phyloP scores from a whole-genome alignment of 2,113 vertebrate species.

The Pteropus alecto region DNA sequence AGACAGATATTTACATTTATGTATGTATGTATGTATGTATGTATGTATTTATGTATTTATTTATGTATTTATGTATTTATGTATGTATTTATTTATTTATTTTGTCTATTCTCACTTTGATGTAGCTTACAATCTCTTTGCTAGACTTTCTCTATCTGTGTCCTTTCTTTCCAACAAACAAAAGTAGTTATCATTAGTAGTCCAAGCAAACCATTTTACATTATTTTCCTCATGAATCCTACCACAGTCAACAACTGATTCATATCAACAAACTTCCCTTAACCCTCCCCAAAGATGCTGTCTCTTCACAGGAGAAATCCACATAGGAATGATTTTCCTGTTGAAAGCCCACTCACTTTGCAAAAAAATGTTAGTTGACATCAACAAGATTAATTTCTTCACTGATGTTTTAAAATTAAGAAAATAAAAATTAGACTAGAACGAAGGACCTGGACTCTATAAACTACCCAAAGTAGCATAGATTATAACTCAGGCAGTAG shows the following conservation, averaged over 20 bases:
- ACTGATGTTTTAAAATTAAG: not conserved
- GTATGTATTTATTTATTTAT: too few relatives aligned
- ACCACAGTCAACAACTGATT: not conserved
- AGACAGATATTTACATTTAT: not conserved
- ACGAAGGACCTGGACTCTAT: not conserved
- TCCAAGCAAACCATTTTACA: not conserved
- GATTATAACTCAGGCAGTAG: not conserved
- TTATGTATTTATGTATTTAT: too few relatives aligned
- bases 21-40: too few relatives aligned
- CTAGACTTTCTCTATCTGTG: not conserved
- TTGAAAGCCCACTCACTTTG: not conserved
- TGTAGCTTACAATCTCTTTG: not conserved
- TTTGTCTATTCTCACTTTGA: not conserved
- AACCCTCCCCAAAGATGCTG: not conserved
- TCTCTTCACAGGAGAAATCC: not conserved
- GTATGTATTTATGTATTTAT: too few relatives aligned
- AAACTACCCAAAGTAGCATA: not conserved
- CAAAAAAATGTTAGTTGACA: not conserved
- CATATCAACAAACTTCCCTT: not conserved
- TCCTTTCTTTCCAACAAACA: not conserved
- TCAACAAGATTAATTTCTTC: not conserved
- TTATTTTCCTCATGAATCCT: not conserved
- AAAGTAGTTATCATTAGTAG: not conserved
- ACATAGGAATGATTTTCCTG: not conserved
- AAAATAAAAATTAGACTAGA: not conserved